Conservation (phyloP, 2,888 invertebrate species). For the Glaucopsyche alexis region DNA sequence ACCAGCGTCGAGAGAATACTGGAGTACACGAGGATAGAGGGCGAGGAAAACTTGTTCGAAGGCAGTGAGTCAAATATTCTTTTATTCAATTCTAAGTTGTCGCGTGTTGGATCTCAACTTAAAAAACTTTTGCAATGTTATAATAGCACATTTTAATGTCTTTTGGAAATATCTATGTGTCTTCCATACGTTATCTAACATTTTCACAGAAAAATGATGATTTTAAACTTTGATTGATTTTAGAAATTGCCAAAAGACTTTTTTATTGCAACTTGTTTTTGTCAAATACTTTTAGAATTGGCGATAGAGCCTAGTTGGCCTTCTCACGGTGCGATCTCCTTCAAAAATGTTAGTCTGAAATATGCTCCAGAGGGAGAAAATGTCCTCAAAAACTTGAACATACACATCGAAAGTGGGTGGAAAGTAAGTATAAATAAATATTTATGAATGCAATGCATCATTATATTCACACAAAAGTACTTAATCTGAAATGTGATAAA, state of each 20-base stretch:
- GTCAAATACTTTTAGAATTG: slow-evolving; percentile 54
- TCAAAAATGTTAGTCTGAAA: slow-evolving; percentile 79
- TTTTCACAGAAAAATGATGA: background rate
- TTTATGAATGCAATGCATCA: background rate
- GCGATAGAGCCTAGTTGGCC: slow-evolving; percentile 82
- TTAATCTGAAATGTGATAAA: slow-evolving; percentile 11
- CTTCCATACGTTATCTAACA: too few relatives aligned
- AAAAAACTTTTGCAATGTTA: too few relatives aligned
- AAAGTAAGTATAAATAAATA: slow-evolving; percentile 52
- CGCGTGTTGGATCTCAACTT: background rate
- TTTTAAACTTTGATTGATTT: too few relatives aligned
- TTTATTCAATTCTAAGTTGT: background rate
- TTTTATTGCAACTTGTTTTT: too few relatives aligned
- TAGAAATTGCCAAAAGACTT: too few relatives aligned
- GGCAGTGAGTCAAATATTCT: slow-evolving; percentile 55
- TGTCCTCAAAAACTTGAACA: slow-evolving; percentile 78
- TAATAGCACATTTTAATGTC: too few relatives aligned
- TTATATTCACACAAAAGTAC: background rate
- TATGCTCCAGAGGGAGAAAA: slow-evolving; percentile 82
- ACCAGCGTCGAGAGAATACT: slow-evolving; percentile 91
- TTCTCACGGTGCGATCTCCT: slow-evolving; percentile 78
- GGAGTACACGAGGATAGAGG: slow-evolving; percentile 87
- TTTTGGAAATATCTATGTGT: too few relatives aligned
- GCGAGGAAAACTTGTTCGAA: slow-evolving; percentile 78
- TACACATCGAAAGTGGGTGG: slow-evolving; percentile 66